Evolutionary conservation across 2,113 vertebrate species (phyloP), one percentile per base, ranked within the genome.

Genomic region (Pogona vitticeps): DNA sequence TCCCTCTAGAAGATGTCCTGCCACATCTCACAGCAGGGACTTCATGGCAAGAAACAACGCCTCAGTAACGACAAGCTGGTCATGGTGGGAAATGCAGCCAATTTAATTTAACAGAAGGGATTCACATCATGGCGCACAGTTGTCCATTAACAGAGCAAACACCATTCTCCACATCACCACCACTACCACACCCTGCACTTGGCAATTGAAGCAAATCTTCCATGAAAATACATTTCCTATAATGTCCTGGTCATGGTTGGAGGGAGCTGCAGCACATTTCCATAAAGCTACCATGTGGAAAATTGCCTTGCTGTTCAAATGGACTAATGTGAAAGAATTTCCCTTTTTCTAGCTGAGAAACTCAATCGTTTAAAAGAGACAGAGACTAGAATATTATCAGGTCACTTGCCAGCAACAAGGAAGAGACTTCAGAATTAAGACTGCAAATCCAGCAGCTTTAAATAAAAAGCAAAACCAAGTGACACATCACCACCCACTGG

Each of bases 221-320:
- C 97, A 97, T 97, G 97, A 98, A 98, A 98, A 98, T 96, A 98
- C 97, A 97, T 97, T 98, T 97, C 96, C 96, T 97, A 96, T 98
- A 98, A 98, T 98, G 97, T 97, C 94, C 95, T 94, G 96, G 97
- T 97, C 97, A 97, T 96, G 96, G 97, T 92, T 67, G 88, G 95
- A 95, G 92, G 93, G 91, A 92, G 87, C 93, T 78, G 92, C 91
- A 92, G 94, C 95, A 94, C 93, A 96, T 91, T 94, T 97, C 97
- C 96, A 97, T 97, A 96, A 97, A 97, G 96, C 96, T 95, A 96
- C 95, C 95, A 94, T 95, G 97, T 95, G 95, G 97, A 97, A 98
- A 98, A 97, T 97, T 95, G 96, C 96, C 96, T 97, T 95, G 92
- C 97, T 97, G 96, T 97, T 97, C 97, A 96, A 98, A 97, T 96